Base-by-base conservation (phyloP, 2,888 invertebrate genomes). In the Yponomeuta cagnagella region DNA sequence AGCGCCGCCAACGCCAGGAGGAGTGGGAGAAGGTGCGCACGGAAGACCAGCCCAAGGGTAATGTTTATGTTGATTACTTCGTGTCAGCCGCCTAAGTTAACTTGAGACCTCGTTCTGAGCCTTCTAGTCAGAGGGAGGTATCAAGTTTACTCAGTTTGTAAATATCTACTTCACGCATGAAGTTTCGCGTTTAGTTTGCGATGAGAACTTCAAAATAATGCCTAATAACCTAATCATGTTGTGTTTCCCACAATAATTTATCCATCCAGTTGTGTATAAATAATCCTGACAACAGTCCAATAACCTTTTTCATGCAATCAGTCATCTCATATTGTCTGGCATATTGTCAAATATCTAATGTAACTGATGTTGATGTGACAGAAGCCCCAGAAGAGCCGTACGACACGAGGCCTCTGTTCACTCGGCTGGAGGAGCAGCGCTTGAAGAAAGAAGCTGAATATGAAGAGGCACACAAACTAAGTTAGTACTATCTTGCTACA, bases 1-100 rank as follows among this genome's bases (percentile, higher is more conserved):
- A 95, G 63, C 94, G 96, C 70, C 93, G 95, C 79, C 93, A 94
- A 74, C 93, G 98, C 2, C 99, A 99, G 85, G 97, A 98, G 84
- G 98, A 99, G 94, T 99, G 99, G 99, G 98, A 99, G 78, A 96
- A 96, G 91, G 98, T 98, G 0, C 93, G 99, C 75, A 96, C 96
- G 72, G 96, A 97, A 48, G 97, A 97, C 76, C 96, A 99, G 82
- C 98, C 99, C 10, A 75, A 95, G 90, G 97, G 98, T 98, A 92
- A 68, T 48, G 70, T 73, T 37, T 74, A 31, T 33, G 65, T 70
- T 72, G 64, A 72, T 71, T 79, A 76, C 71, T 71, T 70, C 69
- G 64, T 71, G 71, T 70, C 74, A 5, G 1, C 23, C 15, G 15
- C 23, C n/a, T 33, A 63, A 5, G 4, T 63, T 63, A 31, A 33